A percentile compares a stretch with the other conserved stretches of the same genome.
Evolutionary conservation across 2,888 invertebrate species (phyloP).

Genomic region (Platycheirus rosarum): DNA sequence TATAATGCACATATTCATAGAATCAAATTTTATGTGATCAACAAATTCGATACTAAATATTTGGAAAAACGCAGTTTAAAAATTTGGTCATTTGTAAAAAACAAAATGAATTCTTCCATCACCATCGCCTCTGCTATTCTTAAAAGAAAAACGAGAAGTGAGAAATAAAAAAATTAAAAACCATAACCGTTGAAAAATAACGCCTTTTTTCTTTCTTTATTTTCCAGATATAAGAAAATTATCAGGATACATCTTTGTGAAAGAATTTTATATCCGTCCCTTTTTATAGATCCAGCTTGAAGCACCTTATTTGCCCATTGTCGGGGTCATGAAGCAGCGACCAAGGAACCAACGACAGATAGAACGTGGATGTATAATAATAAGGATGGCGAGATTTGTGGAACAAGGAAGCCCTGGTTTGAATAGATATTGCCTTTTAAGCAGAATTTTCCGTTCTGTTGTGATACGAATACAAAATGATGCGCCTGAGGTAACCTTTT

Average conservation of each 20-base stretch:
- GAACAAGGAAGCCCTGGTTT: constrained; percentile 49
- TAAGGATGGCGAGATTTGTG: constrained; percentile 27
- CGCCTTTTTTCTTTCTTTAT: constrained; percentile 17
- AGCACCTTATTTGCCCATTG: constrained; percentile 30
- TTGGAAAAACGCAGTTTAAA: too few species aligned
- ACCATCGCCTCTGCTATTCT: too few species aligned
- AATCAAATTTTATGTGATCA: too few species aligned
- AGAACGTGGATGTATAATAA: constrained; percentile 7
- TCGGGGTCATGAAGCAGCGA: constrained; percentile 18
- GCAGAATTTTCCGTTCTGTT: constrained; percentile 62
- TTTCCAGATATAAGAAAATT: constrained; percentile 54
- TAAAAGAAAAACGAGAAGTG: too few species aligned
- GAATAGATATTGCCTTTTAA: constrained; percentile 69
- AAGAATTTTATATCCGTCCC: constrained; percentile 43
- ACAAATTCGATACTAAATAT: too few species aligned
- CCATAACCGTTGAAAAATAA: not conserved
- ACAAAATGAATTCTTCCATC: too few species aligned
- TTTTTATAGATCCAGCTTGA: constrained; percentile 32
- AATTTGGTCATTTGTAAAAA: too few species aligned
- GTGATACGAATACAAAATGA: constrained; percentile 65
- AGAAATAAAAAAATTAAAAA: not conserved
- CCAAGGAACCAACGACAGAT: constrained; percentile 26
- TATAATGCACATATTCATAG: too few species aligned
- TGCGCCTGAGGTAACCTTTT: constrained; percentile 50
- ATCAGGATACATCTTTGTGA: constrained; percentile 45